Evolutionary conservation across 2,888 invertebrate genomes (phyloP), one percentile per base, ranked within the genome.

Genomic region (Heliothis peltigera): DNA sequence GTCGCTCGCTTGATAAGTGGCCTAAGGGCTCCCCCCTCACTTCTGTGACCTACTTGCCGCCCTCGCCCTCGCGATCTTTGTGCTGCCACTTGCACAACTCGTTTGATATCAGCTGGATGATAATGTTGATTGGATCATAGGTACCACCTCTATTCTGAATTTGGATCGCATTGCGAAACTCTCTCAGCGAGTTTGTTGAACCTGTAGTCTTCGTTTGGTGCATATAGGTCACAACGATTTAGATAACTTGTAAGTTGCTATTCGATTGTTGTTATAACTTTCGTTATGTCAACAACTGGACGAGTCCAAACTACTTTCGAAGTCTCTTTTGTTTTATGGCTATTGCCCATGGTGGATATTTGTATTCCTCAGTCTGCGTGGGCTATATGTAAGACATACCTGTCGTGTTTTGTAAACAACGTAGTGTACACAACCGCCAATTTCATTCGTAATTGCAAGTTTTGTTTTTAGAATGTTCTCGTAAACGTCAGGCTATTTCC

Each of bases 61-160:
- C 89, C 87, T 87, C 90, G 91, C 91, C 91, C 91, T 90, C 87
- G 87, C 92, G 92, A 93, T 94, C 93, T 93, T 92, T 93, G 92
- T 90, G 92, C 91, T 89, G 91, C 84, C 88, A 91, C 92, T 94
- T 94, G 93, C 93, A 93, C 93, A 93, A 93, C 92, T 85, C 84
- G 80, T 73, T 81, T 86, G 87, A 88, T 93, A 94, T 93, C 93
- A 94, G 93, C 92, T 93, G 93, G 90, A 91, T 90, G 90, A 92
- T 91, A 91, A 87, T 87, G 86, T 82, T 81, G 86, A 90, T 87
- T 88, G 80, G 81, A 84, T 79, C 82, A 82, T 81, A 66, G 70
- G 67, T 39, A 82, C 82, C 84, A 83, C 81, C 77, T 84, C 77
- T 76, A 77, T 72, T 77, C 82, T 81, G 82, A 82, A 84, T 87